These are phyloP conservation scores for Pocillopora meandrina DNA, from an alignment of 92 coral and sea anemone genomes.

Conservation along the genomic window DNA sequence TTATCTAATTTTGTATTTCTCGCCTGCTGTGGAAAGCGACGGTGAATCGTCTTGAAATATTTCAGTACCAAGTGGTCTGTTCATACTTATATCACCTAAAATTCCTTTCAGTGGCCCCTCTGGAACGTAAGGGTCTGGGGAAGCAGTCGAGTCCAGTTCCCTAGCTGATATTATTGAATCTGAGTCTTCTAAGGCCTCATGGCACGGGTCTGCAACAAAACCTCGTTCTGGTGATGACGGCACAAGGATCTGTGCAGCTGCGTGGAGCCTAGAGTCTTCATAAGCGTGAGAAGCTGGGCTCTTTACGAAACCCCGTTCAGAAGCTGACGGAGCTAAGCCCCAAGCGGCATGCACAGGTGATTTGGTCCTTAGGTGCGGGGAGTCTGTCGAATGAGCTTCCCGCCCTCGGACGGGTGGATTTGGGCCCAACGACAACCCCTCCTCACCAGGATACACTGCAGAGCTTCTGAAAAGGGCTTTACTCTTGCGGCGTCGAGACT, in stretches of 20 bases:
- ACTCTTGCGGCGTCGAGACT: neutral
- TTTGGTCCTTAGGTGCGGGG: neutral
- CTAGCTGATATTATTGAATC: neutral
- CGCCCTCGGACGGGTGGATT: neutral
- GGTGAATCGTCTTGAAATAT: conserved; percentile 7
- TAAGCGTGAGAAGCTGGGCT: neutral
- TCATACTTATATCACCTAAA: conserved; percentile 57
- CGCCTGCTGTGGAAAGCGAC: neutral
- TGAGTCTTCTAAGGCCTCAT: neutral
- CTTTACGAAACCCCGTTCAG: neutral
- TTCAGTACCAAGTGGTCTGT: conserved; percentile 47
- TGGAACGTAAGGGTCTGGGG: conserved; percentile 12
- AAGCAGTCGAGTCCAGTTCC: neutral
- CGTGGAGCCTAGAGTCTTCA: neutral
- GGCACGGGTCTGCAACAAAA: neutral
- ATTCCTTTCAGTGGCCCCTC: conserved; percentile 48
- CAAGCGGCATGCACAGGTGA: conserved; percentile 21
- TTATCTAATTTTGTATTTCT: neutral
- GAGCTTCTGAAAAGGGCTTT: conserved; percentile 33
- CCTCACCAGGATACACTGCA: conserved; percentile 26
- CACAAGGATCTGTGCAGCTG: neutral
- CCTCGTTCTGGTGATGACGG: conserved; percentile 1
- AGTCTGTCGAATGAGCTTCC: neutral
- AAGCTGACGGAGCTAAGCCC: conserved; percentile 22
- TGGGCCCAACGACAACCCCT: neutral